Percentiles rank a stretch among this genome's conserved stretches.
Evolutionary conservation across 2,888 invertebrate species (phyloP).

Genomic region (Dicyrtomina minuta): DNA sequence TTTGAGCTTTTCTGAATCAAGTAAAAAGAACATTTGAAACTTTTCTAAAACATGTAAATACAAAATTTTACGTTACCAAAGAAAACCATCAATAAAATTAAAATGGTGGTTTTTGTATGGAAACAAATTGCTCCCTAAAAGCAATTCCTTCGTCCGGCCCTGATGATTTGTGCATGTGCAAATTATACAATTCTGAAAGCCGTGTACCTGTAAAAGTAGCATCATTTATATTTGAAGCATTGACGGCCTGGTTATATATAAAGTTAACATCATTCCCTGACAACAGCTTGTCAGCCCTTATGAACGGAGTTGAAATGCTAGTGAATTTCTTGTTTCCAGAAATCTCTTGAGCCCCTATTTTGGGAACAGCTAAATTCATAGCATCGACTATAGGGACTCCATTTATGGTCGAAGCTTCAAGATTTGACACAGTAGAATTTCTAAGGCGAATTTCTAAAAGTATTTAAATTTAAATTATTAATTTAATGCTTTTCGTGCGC

Average conservation of each 20-base stretch:
- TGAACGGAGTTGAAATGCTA: not conserved
- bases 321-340: not conserved
- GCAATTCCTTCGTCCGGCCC: no score
- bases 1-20: no score
- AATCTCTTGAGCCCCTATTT: not conserved
- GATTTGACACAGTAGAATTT: not conserved
- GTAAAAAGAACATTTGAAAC: no score
- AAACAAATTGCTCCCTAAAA: no score
- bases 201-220: slow-evolving; percentile 2
- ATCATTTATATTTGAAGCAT: not conserved
- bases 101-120: no score
- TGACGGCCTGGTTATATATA: slow-evolving; percentile 34
- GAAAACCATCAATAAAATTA: no score
- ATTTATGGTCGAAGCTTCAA: slow-evolving; percentile 18
- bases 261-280: slow-evolving; percentile 29
- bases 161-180: no score
- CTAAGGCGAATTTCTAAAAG: not conserved
- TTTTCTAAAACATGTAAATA: no score
- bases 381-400: slow-evolving; percentile 21
- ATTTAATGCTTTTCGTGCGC: no score
- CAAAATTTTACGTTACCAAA: no score
- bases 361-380: not conserved
- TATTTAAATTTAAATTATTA: no score
- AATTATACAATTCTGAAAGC: not conserved
- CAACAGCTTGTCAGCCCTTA: not conserved